Evolutionary conservation across 2,888 invertebrate genomes (phyloP).

Genomic region (Aricia artaxerxes): DNA sequence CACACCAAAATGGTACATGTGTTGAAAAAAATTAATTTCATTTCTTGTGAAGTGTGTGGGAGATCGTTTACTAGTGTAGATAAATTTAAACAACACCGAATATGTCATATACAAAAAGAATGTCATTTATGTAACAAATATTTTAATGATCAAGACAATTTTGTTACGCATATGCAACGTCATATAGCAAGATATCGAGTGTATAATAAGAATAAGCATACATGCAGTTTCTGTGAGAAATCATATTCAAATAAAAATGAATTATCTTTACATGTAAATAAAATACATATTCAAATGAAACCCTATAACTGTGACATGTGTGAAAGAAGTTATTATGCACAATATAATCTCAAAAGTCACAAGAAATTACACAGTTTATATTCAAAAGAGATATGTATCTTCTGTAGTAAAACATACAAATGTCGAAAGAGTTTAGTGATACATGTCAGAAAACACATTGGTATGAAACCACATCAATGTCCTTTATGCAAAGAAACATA

Average conservation of each 20-base stretch:
- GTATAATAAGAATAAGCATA: slow-evolving; percentile 47
- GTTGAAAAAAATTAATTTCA: slow-evolving; percentile 45
- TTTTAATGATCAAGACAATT: slow-evolving; percentile 53
- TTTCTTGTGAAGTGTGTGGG: slow-evolving; percentile 56
- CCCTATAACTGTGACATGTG: slow-evolving; percentile 73
- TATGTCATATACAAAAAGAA: slow-evolving; percentile 50
- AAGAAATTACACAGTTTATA: slow-evolving; percentile 59
- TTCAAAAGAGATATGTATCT: slow-evolving; percentile 58
- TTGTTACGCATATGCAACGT: slow-evolving; percentile 58
- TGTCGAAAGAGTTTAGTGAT: slow-evolving; percentile 62
- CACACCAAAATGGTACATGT: slow-evolving; percentile 62
- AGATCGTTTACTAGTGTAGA: slow-evolving; percentile 50
- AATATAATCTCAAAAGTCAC: slow-evolving; percentile 60
- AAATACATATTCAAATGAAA: slow-evolving; percentile 69
- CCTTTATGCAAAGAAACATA: slow-evolving; percentile 59
- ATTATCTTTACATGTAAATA: slow-evolving; percentile 68
- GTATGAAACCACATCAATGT: slow-evolving; percentile 61
- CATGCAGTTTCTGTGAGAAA: slow-evolving; percentile 71
- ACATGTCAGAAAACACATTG: slow-evolving; percentile 69
- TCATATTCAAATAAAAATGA: slow-evolving; percentile 60
- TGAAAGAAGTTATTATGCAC: slow-evolving; percentile 65
- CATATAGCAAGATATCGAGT: slow-evolving; percentile 54
- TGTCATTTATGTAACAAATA: slow-evolving; percentile 62
- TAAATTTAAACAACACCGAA: slow-evolving; percentile 52
- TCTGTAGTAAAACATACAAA: slow-evolving; percentile 61